Evolutionary conservation across 2,113 vertebrate genomes (phyloP).

Genomic region (Sclerurus mexicanus): DNA sequence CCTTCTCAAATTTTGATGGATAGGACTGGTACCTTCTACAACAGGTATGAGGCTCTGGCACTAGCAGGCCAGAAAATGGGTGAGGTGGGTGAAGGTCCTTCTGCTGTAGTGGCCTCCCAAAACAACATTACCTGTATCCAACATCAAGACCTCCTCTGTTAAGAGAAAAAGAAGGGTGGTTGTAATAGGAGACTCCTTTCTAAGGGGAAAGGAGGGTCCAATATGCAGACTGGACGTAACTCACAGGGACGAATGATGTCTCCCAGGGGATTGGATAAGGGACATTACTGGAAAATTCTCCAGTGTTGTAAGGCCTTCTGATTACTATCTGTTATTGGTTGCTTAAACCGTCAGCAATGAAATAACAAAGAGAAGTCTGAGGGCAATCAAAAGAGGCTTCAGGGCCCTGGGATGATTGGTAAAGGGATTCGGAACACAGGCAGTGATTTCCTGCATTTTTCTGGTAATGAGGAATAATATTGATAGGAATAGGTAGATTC

Average conservation of each 20-base stretch:
- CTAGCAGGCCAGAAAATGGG: neutral
- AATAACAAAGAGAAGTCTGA: neutral
- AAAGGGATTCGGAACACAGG: neutral
- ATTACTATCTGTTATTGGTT: neutral
- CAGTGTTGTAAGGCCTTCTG: no score
- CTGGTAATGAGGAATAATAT: neutral
- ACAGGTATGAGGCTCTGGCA: neutral
- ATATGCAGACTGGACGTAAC: rapidly evolving
- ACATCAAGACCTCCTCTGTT: neutral
- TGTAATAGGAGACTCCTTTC: neutral
- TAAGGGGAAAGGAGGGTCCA: neutral
- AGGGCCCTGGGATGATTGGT: neutral
- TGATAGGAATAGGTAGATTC: neutral
- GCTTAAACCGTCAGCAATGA: neutral
- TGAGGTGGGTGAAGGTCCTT: neutral
- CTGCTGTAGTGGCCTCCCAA: neutral
- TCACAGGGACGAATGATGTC: neutral
- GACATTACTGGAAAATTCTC: neutral
- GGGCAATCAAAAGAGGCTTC: neutral
- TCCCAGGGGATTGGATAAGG: neutral
- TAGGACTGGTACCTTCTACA: neutral
- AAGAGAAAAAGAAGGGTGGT: neutral
- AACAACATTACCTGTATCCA: neutral
- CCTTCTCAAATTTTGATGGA: neutral
- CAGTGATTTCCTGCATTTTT: neutral